A percentile compares a stretch with the other conserved stretches of the same genome.
Conservation (phyloP, 2,888 invertebrate genomes). For the Epinotia bilunana region DNA sequence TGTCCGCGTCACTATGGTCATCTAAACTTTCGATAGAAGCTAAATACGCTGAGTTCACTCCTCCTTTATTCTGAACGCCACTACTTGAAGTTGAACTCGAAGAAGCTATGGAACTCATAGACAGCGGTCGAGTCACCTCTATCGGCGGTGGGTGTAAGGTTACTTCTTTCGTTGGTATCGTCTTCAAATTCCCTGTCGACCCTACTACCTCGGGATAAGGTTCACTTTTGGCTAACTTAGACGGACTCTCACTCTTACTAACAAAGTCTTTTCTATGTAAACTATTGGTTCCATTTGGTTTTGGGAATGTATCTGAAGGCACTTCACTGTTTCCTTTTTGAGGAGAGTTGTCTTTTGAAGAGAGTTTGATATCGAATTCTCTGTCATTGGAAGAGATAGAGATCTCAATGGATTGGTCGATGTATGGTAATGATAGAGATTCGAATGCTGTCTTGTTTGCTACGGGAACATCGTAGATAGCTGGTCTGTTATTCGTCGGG, state of each 20-base stretch:
- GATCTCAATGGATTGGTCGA: constrained; percentile 80
- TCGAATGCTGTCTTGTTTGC: constrained; percentile 76
- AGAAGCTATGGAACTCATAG: constrained; percentile 91
- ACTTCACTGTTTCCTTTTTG: constrained; percentile 63
- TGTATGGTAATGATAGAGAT: constrained; percentile 76
- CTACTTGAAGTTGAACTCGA: constrained; percentile 87
- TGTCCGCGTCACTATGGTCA: constrained; percentile 90
- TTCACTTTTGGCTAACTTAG: constrained; percentile 67
- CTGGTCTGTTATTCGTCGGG: constrained; percentile 75
- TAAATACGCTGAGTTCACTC: constrained; percentile 90
- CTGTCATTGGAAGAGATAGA: constrained; percentile 80
- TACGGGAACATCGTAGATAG: constrained; percentile 78
- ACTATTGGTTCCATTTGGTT: constrained; percentile 69
- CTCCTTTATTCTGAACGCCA: constrained; percentile 86
- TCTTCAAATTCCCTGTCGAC: constrained; percentile 78
- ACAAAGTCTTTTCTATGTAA: constrained; percentile 73
- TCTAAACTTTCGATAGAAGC: constrained; percentile 95
- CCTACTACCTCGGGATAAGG: constrained; percentile 74
- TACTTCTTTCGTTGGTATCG: constrained; percentile 71
- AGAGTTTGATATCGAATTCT: constrained; percentile 79
- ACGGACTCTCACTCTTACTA: constrained; percentile 59
- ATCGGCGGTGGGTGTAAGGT: constrained; percentile 81
- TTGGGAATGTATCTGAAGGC: constrained; percentile 68
- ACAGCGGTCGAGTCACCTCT: constrained; percentile 87
- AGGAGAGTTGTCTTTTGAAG: constrained; percentile 74